Conservation (phyloP, 2,113 vertebrate species). For the Eulemur macaco region DNA sequence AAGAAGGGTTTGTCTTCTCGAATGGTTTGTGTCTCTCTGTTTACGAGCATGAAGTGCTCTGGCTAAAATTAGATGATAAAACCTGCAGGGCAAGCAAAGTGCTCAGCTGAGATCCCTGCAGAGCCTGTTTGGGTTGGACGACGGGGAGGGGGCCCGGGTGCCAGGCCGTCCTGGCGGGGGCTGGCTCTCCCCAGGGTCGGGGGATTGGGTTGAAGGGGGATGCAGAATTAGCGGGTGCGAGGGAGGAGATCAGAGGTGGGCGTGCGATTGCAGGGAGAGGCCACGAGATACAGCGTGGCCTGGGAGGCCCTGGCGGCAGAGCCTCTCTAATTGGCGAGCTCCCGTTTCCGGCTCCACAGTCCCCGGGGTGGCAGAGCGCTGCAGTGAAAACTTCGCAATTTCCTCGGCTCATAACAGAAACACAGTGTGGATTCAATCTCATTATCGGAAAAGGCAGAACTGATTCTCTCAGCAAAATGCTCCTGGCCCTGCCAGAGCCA, state of each 20-base stretch:
- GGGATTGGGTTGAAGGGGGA: background rate
- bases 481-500: rapidly evolving
- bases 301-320: background rate
- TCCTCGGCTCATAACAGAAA: rapidly evolving
- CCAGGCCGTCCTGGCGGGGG: rapidly evolving
- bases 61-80: background rate
- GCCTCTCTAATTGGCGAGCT: rapidly evolving
- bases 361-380: background rate
- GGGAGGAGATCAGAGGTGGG: background rate
- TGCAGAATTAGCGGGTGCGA: rapidly evolving
- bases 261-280: background rate
- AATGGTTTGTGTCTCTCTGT: background rate
- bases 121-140: conserved; percentile 47
- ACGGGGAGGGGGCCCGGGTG: background rate
- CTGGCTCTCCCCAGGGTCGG: background rate
- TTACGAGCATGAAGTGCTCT: background rate
- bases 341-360: rapidly evolving
- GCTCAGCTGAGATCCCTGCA: background rate
- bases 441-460: background rate
- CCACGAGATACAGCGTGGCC: rapidly evolving
- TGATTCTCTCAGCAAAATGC: background rate
- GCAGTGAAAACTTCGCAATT: background rate
- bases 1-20: conserved; percentile 14
- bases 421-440: rapidly evolving
- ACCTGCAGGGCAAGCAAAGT: background rate